Base-by-base conservation (phyloP, 2,113 vertebrate species). In the Perca schrenkii region DNA sequence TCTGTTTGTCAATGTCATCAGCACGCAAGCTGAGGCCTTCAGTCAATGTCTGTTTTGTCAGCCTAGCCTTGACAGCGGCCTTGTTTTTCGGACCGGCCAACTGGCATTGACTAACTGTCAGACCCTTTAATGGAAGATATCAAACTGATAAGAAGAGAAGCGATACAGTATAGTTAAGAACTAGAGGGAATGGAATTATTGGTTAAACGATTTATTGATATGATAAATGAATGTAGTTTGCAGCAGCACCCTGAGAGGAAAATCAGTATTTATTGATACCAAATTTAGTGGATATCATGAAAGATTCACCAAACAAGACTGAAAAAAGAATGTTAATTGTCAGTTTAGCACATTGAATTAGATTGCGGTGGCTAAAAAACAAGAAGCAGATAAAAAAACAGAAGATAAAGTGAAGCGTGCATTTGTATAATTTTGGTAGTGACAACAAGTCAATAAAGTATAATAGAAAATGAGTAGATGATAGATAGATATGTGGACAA, bases 51-150 rank as follows among this genome's bases (percentile, higher is more conserved):
- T 80, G 78, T 74, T 92, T 86, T 71, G 34, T 80, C 89, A 87
- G 80, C 92, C 91, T 89, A 90, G 82, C 58, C 73, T 73, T 75
- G 34, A 34, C 19, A 25, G 19, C 17, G 78, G 54, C 75, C 89
- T 90, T 77, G 88, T 77, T 89, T 84, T 84, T 82, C 77, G 36
- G 79, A 54, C 64, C 13, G 16, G 25, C 19, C 50, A 56, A 22
- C 14, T 80, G 83, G 28, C 84, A 80, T 28, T 73, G 85, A 82
- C 53, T 52, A 65, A 61, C 13, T 68, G 49, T 82, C 69, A 74
- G 25, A 65, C 22, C 47, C 50, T 78, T 15, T 65, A 68, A 71
- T 47, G 60, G 49, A 53, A 43, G 13, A 80, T 78, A 79, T 80
- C 72, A 63, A 36, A n/a, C 34, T 22, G 77, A 72, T 66, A 56